Conservation (phyloP, 2,888 invertebrate genomes). For the Arctia plantaginis region DNA sequence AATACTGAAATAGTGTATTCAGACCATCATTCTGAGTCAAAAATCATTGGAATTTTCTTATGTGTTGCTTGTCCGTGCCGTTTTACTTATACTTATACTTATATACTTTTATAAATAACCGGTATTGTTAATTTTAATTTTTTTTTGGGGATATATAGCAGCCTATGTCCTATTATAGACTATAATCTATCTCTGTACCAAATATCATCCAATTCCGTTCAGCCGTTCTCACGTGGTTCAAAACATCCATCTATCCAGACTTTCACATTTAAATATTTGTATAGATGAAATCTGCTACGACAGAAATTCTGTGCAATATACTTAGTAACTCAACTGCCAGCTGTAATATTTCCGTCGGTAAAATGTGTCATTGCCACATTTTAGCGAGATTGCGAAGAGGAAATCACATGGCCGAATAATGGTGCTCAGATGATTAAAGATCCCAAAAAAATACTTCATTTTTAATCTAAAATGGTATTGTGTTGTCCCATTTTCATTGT, state of each 20-base stretch:
- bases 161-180: background rate
- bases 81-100: no score
- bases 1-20: no score
- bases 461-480: background rate
- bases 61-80: background rate
- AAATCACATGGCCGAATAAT: constrained; percentile 29
- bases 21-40: no score
- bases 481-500: constrained; percentile 11
- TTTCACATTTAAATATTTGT: background rate
- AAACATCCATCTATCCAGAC: background rate
- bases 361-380: constrained; percentile 31
- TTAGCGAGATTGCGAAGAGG: constrained; percentile 18
- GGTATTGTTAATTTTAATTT: no score
- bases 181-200: background rate
- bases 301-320: background rate
- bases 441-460: constrained; percentile 21
- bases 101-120: no score
- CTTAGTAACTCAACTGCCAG: background rate
- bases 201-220: background rate
- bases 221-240: no score
- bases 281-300: constrained; percentile 2
- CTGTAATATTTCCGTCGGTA: constrained; percentile 27
- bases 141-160: no score
- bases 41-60: no score
- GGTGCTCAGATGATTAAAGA: constrained; percentile 40